Conservation (phyloP, 2,113 vertebrate species). For the Malurus cyaneus region DNA sequence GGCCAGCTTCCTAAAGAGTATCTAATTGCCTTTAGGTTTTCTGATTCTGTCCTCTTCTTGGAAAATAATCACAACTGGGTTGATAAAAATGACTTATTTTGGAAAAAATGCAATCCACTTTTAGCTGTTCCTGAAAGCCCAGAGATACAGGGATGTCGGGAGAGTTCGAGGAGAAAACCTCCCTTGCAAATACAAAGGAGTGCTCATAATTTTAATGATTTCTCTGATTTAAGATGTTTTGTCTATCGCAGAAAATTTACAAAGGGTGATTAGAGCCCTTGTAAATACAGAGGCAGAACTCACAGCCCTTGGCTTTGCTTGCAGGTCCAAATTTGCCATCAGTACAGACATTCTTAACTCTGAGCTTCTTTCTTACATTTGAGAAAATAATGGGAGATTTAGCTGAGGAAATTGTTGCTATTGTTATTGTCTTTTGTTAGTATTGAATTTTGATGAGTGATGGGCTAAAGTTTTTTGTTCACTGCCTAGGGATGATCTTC, state of each 20-base stretch:
- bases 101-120: neutral
- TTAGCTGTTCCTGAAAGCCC: neutral
- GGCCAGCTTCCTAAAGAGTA: neutral
- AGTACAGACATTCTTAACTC: neutral
- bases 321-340: neutral
- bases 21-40: neutral
- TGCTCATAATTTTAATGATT: neutral
- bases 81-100: constrained; percentile 30
- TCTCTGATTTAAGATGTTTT: constrained; percentile 34
- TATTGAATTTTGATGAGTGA: neutral
- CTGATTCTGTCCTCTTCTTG: neutral
- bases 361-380: neutral
- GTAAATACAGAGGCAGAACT: neutral
- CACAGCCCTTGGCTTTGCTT: neutral
- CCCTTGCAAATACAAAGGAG: neutral
- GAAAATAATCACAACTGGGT: neutral
- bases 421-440: neutral
- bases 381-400: neutral
- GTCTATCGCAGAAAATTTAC: constrained; percentile 23
- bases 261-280: neutral
- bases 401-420: neutral
- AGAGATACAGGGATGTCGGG: neutral
- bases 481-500: neutral
- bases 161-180: neutral
- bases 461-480: neutral